phyloP scores from a whole-genome alignment of 2,888 invertebrate genomes.

The Spodoptera littoralis region DNA sequence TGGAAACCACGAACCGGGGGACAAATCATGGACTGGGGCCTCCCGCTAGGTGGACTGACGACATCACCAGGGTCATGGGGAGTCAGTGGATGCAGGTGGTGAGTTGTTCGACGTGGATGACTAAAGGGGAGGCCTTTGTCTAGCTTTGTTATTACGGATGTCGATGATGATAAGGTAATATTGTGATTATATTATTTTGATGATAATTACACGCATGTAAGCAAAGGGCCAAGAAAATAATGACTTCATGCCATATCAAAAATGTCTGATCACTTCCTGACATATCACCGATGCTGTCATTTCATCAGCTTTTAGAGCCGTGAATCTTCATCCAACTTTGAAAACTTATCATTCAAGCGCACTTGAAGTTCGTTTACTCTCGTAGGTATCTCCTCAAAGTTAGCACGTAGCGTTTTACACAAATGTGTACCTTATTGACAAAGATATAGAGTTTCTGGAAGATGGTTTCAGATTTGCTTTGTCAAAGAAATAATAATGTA shows the following conservation, averaged over 20 bases:
- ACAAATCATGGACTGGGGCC: too few relatives aligned
- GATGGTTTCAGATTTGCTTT: background rate
- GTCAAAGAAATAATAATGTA: too few relatives aligned
- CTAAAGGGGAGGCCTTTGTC: too few relatives aligned
- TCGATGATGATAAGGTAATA: too few relatives aligned
- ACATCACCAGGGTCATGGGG: too few relatives aligned
- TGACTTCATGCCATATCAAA: slow-evolving; percentile 33
- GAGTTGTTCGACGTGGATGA: too few relatives aligned
- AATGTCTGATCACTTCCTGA: slow-evolving; percentile 36
- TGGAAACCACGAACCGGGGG: too few relatives aligned
- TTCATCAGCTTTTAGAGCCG: slow-evolving; percentile 73
- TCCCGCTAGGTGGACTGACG: too few relatives aligned
- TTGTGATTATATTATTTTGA: too few relatives aligned
- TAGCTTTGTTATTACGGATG: background rate
- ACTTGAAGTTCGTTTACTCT: slow-evolving; percentile 80
- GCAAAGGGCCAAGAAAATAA: slow-evolving; percentile 1
- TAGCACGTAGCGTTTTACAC: slow-evolving; percentile 83
- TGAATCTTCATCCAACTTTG: slow-evolving; percentile 71
- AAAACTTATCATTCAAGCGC: slow-evolving; percentile 82
- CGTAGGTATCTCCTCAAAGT: slow-evolving; percentile 83
- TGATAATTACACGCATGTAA: slow-evolving; percentile 5
- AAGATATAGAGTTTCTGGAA: slow-evolving; percentile 69
- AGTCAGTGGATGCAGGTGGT: too few relatives aligned
- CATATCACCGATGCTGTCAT: slow-evolving; percentile 57
- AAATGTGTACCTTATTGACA: slow-evolving; percentile 79